These are phyloP conservation scores for Acipenser transmontanus DNA, from an alignment of 2,797 vertebrate genomes.

Conservation along the genomic window DNA sequence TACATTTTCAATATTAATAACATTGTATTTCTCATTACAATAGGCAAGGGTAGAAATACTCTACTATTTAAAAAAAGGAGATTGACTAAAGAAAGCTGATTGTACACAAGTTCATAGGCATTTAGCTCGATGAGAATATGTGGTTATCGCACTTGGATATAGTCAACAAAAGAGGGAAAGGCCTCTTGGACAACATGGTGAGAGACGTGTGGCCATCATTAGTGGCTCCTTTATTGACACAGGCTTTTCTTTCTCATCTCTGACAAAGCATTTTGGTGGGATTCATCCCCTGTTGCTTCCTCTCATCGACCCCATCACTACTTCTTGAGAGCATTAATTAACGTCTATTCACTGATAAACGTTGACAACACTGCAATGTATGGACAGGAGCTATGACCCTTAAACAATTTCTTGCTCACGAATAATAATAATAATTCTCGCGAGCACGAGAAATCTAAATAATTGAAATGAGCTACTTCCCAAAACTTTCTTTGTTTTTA, in stretches of 20 bases:
- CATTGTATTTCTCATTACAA: no score
- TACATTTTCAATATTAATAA: no score
- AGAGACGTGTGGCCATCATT: conserved; percentile 47
- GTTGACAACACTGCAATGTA: conserved; percentile 20
- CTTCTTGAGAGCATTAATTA: conserved; percentile 41
- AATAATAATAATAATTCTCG: conserved; percentile 1
- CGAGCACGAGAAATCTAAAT: no score
- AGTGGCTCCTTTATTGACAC: conserved; percentile 45
- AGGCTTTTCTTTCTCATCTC: conserved; percentile 40
- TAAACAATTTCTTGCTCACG: conserved; percentile 32
- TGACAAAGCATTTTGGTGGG: conserved; percentile 44
- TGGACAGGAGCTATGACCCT: conserved; percentile 13
- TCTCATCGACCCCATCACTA: conserved; percentile 40
- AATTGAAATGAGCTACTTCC: no score
- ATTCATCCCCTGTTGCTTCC: conserved; percentile 46
- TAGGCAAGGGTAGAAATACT: no score
- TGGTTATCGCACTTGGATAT: conserved; percentile 47
- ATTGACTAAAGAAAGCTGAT: no score
- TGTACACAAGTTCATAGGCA: background rate
- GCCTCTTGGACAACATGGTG: conserved; percentile 45
- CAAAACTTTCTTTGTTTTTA: no score
- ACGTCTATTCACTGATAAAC: conserved; percentile 35
- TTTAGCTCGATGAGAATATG: conserved; percentile 33
- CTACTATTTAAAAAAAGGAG: no score
- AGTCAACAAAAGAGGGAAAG: conserved; percentile 45